Conservation (phyloP, 2,797 vertebrate genomes). For the Diceros bicornis region DNA sequence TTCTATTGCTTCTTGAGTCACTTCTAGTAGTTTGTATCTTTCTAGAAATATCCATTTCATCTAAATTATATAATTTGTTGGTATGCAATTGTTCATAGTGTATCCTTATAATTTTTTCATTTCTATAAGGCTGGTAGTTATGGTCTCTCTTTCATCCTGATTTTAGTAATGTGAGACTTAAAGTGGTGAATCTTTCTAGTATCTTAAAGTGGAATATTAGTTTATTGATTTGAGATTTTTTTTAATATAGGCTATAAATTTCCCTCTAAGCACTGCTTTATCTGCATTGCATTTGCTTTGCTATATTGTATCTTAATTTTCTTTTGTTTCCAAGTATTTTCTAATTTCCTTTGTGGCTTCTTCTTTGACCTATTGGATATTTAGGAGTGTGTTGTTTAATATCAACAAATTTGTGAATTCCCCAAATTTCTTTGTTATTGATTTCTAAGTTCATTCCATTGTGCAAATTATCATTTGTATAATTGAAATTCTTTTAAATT, state of each 20-base stretch:
- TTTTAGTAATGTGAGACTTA: neutral
- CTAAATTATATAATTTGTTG: neutral
- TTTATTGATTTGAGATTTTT: neutral
- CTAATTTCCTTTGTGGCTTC: neutral
- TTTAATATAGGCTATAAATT: neutral
- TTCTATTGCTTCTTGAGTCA: neutral
- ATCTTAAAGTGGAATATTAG: neutral
- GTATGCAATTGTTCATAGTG: neutral
- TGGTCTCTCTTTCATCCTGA: neutral
- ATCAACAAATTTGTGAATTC: neutral
- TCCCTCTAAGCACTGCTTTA: neutral
- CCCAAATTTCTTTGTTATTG: neutral
- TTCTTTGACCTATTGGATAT: neutral
- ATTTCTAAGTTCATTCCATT: neutral
- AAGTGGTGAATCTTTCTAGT: neutral
- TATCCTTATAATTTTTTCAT: neutral
- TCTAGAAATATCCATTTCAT: neutral
- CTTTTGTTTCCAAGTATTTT: slow-evolving; percentile 3
- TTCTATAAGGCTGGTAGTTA: neutral
- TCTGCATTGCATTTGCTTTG: neutral
- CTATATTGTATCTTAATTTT: neutral
- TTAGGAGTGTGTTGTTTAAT: neutral
- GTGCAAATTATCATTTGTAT: neutral
- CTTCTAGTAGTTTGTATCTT: neutral
- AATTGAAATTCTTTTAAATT: neutral